A percentile compares a stretch with the other conserved stretches of the same genome.
These are phyloP conservation scores for Petrolisthes manimaculis DNA, from an alignment of 2,888 invertebrate genomes.

Conservation along the genomic window DNA sequence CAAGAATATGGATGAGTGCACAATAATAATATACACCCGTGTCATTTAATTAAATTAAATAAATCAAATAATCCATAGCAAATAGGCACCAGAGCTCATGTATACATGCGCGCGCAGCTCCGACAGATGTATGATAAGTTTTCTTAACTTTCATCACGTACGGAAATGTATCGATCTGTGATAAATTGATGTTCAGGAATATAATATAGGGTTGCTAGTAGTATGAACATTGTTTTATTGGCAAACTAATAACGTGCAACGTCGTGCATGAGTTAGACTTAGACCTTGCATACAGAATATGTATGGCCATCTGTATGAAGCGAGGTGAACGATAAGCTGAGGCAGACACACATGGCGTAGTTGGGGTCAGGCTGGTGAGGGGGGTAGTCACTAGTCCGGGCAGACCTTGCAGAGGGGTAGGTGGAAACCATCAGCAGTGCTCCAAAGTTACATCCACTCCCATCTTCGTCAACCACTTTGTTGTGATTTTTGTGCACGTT, in stretches of 20 bases:
- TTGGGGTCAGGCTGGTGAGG: slow-evolving; percentile 5
- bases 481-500: not conserved
- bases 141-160: not conserved
- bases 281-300: too few species aligned
- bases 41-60: not conserved
- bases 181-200: not conserved
- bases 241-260: too few species aligned
- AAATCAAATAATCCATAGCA: not conserved
- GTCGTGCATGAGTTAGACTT: too few species aligned
- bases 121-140: not conserved
- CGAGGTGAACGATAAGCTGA: slow-evolving; percentile 1
- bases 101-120: slow-evolving; percentile 10
- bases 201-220: too few species aligned
- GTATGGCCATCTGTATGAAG: not conserved
- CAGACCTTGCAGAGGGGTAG: too few species aligned
- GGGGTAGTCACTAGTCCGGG: not conserved
- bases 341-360: not conserved
- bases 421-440: not conserved
- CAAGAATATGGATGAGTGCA: not conserved
- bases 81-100: not conserved
- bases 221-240: too few species aligned
- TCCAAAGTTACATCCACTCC: not conserved
- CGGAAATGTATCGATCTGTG: not conserved
- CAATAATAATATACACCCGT: too few species aligned
- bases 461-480: not conserved